Base-by-base conservation (phyloP, 1,140 invertebrate genomes). In the Drosophila parvula region DNA sequence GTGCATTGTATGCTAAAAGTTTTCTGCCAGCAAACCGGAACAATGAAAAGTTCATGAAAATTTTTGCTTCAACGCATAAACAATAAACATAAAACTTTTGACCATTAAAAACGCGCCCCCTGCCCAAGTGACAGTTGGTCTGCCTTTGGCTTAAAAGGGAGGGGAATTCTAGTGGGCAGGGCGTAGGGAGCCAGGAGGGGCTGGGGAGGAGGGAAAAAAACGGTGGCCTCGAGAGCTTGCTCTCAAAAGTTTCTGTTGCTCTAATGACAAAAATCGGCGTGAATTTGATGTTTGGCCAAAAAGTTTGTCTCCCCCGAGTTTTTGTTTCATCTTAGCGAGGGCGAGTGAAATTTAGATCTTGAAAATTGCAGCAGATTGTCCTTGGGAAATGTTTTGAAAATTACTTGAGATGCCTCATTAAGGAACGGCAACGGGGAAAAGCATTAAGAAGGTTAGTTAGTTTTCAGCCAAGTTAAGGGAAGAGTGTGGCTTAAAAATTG, bases 11-110 rank as follows among this genome's bases (percentile, higher is more conserved):
- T 80, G 78, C 80, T 69, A 71, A 89, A 89, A 89, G 80, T 89
- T 89, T 85, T 81, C 68, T 64, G 68, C 81, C 80, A 74, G 71
- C 84, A 84, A 83, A 89, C 84, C 85, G 84, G 84, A 89, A 89
- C 84, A 89, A 89, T 89, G 85, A 89, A 89, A 89, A 89, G 84
- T 89, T 89, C 84, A 89, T 89, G 83, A 84, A 89, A 89, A 89
- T 89, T 89, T 84, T 84, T 84, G 84, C 84, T 84, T 78, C 80
- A 89, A 74, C 78, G 80, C 84, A 89, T 89, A 89, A 89, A 89
- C 84, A 89, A 89, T 89, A 89, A 89, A 89, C 80, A 89, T 89
- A 90, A 84, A 89, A 89, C 78, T 89, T 89, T 89, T 78, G 78
- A 89, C 84, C 84, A 89, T 89, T 89, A 89, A 89, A 89, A 89